Conservation (phyloP, 2,888 invertebrate species). For the Tenodera sinensis region DNA sequence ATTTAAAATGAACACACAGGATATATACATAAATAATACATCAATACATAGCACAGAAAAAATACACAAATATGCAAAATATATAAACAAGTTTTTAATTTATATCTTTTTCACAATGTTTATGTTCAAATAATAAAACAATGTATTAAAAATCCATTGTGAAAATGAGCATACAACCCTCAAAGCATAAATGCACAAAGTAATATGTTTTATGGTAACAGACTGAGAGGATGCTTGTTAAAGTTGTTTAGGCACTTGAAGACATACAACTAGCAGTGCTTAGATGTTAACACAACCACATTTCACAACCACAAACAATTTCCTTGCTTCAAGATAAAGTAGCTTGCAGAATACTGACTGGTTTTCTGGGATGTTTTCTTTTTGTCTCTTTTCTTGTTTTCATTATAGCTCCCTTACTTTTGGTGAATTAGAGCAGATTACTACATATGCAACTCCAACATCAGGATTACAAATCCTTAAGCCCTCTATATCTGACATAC, state of each 20-base stretch:
- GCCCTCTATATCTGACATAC: no score
- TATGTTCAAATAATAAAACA: not conserved
- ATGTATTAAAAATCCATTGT: not conserved
- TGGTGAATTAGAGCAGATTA: no score
- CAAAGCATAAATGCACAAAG: not conserved
- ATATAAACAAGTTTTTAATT: not conserved
- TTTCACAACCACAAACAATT: not conserved
- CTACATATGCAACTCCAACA: no score
- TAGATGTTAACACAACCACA: slow-evolving; percentile 3
- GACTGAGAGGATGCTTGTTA: not conserved
- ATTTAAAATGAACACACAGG: slow-evolving; percentile 12
- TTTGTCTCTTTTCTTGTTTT: no score
- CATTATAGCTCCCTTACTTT: no score
- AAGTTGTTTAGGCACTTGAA: not conserved
- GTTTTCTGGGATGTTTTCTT: not conserved
- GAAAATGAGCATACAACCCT: not conserved
- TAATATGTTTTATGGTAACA: not conserved
- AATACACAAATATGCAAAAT: not conserved
- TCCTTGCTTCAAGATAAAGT: not conserved
- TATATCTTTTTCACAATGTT: not conserved
- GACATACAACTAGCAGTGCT: not conserved
- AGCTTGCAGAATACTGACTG: not conserved
- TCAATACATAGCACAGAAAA: not conserved
- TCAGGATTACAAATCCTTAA: no score
- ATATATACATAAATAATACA: not conserved